Evolutionary conservation across 1,140 invertebrate species (phyloP).

Genomic region (Agrypnia vestita): DNA sequence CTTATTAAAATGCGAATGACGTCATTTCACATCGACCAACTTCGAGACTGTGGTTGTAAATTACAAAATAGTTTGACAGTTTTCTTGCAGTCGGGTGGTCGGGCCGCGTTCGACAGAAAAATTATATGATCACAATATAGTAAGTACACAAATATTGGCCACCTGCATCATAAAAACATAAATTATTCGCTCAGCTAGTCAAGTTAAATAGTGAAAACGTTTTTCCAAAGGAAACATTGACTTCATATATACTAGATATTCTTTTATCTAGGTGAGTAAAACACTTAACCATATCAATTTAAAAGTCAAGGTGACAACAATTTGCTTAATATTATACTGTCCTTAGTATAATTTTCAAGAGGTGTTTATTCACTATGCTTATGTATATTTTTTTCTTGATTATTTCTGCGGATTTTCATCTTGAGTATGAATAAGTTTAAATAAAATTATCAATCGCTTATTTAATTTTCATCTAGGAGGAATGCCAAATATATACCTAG

Average conservation of each 20-base stretch:
- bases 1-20: conserved; percentile 24
- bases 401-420: no score
- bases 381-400: no score
- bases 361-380: no score
- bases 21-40: conserved; percentile 35
- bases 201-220: neutral
- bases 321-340: no score
- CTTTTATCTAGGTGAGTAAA: neutral
- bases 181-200: neutral
- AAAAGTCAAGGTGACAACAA: neutral
- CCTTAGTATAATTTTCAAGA: no score
- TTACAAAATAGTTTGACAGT: conserved; percentile 38
- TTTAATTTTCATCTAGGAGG: no score
- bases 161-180: neutral
- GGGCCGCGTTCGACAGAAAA: neutral
- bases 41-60: conserved; percentile 11
- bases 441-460: no score
- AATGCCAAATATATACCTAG: no score
- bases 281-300: neutral
- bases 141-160: neutral
- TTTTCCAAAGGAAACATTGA: neutral
- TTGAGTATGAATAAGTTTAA: no score
- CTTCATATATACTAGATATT: neutral
- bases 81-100: neutral
- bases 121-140: conserved; percentile 4